Base-by-base conservation (phyloP, 1,140 invertebrate genomes). In the Mactra quadrangularis region DNA sequence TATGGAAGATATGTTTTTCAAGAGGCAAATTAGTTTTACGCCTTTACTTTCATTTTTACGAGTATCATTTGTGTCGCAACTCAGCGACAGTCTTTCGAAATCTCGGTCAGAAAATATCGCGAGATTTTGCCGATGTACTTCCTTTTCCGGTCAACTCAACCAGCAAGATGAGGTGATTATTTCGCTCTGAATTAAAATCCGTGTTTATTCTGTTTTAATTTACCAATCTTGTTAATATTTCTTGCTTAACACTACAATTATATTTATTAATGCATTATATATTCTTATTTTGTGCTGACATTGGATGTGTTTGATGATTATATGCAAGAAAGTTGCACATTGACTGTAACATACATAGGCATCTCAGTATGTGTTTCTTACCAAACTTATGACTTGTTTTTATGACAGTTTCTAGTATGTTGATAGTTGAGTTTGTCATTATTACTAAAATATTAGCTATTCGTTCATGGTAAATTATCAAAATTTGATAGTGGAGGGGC, bases 71-170 rank as follows among this genome's bases (percentile, higher is more conserved):
- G 31, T 66, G n/a, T 35, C 31, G 31, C 31, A 7, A 45, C 41
- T 66, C 29, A 11, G 19, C 45, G 29, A 66, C 11, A 38, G 47
- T 71, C 72, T 66, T 41, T 19, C 45, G 66, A 60, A 71, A 45
- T 64, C 66, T 62, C 72, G 53, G 27, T 25, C n/a, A 29, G 53
- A 71, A 59, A 31, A 4, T 3, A 33, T 9, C 3, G 27, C 79
- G 79, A 82, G 72, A 75, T 31, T 38, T 74, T 17, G 4, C 29
- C 38, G 1, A 60, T 19, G 7, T 64, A 79, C 81, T 86, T 86
- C 81, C 81, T 79, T 74, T 86, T 86, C 81, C 68, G 76, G 59
- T 85, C 71, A 57, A 70, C 45, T 17, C 47, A 72, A 35, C 0
- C 1, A 1, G 9, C 22, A 38, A 27, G 31, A 72, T 72, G 70